Percentiles rank a stretch among this genome's conserved stretches.
These are phyloP conservation scores for Microcaecilia unicolor DNA, from an alignment of 2,797 vertebrate genomes.

Conservation along the genomic window DNA sequence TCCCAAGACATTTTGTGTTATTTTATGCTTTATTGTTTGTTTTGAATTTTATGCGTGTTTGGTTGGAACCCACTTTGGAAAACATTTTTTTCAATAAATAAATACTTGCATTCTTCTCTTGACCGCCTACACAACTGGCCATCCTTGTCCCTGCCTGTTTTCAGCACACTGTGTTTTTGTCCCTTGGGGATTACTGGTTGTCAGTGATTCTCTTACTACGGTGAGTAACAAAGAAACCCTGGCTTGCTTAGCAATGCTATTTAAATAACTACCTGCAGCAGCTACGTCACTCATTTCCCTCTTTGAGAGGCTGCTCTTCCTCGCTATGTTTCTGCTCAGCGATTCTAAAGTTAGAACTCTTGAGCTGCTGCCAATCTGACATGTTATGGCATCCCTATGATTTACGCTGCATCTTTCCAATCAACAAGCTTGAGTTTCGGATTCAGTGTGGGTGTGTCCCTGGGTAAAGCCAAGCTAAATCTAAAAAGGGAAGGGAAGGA, in stretches of 20 bases:
- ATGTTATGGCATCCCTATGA: conserved; percentile 6
- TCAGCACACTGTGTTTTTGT: too few relatives aligned
- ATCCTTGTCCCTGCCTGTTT: too few relatives aligned
- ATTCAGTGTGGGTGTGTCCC: too few relatives aligned
- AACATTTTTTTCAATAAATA: too few relatives aligned
- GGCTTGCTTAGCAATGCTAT: not conserved
- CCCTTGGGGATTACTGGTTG: too few relatives aligned
- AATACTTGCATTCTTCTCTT: too few relatives aligned
- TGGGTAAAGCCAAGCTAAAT: conserved; percentile 4
- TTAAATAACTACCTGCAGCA: not conserved
- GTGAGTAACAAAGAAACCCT: not conserved
- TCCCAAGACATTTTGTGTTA: too few relatives aligned
- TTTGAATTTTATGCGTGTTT: too few relatives aligned
- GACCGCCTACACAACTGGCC: too few relatives aligned
- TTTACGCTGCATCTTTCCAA: conserved; percentile 28
- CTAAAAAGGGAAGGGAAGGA: conserved; percentile 5
- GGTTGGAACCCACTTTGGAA: too few relatives aligned
- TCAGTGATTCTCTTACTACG: too few relatives aligned
- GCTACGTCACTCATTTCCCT: not conserved
- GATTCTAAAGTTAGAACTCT: not conserved
- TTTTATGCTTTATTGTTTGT: too few relatives aligned
- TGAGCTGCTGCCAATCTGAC: conserved; percentile 16
- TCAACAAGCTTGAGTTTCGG: conserved; percentile 18
- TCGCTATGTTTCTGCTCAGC: not conserved
- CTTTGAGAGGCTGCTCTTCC: not conserved